phyloP scores from a whole-genome alignment of 2,113 vertebrate species.

The Aplodontia rufa region DNA sequence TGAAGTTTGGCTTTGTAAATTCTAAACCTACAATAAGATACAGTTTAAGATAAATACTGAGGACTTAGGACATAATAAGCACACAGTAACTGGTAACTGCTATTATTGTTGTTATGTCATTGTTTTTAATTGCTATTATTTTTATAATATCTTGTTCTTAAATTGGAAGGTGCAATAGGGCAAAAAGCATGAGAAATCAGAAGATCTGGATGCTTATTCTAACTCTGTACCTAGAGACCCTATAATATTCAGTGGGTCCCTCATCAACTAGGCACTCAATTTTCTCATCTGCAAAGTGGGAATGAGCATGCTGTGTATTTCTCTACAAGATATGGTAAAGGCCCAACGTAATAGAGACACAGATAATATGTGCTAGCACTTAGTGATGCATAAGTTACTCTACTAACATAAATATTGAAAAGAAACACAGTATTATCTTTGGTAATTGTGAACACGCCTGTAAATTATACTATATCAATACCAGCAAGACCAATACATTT shows the following conservation, averaged over 20 bases:
- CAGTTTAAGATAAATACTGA: background rate
- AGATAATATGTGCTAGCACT: background rate
- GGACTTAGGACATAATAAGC: background rate
- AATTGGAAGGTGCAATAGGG: background rate
- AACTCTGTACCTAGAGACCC: background rate
- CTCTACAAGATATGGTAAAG: background rate
- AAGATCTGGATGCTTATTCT: background rate
- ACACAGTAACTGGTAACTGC: background rate
- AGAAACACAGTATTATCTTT: background rate
- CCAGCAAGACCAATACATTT: slow-evolving; percentile 22
- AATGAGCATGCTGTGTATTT: background rate
- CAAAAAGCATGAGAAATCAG: background rate
- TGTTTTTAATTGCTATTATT: too few relatives aligned
- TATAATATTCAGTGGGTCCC: background rate
- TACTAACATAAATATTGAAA: background rate
- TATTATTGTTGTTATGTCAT: background rate
- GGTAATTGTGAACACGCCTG: background rate
- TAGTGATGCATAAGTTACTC: background rate
- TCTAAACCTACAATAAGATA: background rate
- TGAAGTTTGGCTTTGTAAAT: slow-evolving; percentile 6
- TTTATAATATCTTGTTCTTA: background rate
- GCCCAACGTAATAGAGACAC: background rate
- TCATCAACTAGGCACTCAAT: background rate
- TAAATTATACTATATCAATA: slow-evolving; percentile 21
- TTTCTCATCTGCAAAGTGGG: slow-evolving; percentile 8